Evolutionary conservation across 2,888 invertebrate genomes (phyloP).

Genomic region (Lymantria monacha): DNA sequence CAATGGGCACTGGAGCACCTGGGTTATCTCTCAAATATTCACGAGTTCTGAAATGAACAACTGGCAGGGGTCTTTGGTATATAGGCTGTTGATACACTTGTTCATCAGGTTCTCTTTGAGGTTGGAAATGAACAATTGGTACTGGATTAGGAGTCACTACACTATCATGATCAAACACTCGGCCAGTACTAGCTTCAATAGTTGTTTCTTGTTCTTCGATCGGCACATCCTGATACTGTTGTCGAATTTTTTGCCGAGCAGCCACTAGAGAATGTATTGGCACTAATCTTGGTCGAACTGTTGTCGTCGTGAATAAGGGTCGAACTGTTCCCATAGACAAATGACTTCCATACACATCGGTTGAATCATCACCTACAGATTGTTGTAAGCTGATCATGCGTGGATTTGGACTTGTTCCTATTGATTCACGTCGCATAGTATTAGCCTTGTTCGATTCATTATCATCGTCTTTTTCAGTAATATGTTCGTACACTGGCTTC

Average conservation of each 20-base stretch:
- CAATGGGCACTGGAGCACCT: slow-evolving; percentile 72
- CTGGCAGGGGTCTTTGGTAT: slow-evolving; percentile 57
- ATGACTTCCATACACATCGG: slow-evolving; percentile 86
- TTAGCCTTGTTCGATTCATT: slow-evolving; percentile 77
- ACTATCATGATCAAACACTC: slow-evolving; percentile 72
- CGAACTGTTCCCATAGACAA: slow-evolving; percentile 84
- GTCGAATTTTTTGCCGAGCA: slow-evolving; percentile 72
- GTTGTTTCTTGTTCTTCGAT: slow-evolving; percentile 69
- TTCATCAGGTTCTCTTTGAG: slow-evolving; percentile 61
- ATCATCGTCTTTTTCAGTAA: slow-evolving; percentile 65
- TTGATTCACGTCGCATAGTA: slow-evolving; percentile 83
- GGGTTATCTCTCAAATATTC: slow-evolving; percentile 78
- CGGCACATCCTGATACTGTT: slow-evolving; percentile 64
- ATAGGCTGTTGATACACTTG: slow-evolving; percentile 66
- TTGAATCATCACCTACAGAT: slow-evolving; percentile 84
- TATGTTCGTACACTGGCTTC: slow-evolving; percentile 81
- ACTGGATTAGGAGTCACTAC: slow-evolving; percentile 78
- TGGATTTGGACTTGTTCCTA: slow-evolving; percentile 80
- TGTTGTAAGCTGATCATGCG: slow-evolving; percentile 82
- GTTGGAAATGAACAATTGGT: slow-evolving; percentile 75
- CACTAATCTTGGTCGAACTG: slow-evolving; percentile 78
- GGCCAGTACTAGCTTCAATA: slow-evolving; percentile 78
- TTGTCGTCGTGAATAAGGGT: slow-evolving; percentile 86
- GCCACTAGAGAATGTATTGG: slow-evolving; percentile 77
- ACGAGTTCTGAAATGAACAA: slow-evolving; percentile 68